A percentile compares a stretch with the other conserved stretches of the same genome.
Conservation (phyloP, 2,888 invertebrate genomes). For the Eretmocerus hayati region DNA sequence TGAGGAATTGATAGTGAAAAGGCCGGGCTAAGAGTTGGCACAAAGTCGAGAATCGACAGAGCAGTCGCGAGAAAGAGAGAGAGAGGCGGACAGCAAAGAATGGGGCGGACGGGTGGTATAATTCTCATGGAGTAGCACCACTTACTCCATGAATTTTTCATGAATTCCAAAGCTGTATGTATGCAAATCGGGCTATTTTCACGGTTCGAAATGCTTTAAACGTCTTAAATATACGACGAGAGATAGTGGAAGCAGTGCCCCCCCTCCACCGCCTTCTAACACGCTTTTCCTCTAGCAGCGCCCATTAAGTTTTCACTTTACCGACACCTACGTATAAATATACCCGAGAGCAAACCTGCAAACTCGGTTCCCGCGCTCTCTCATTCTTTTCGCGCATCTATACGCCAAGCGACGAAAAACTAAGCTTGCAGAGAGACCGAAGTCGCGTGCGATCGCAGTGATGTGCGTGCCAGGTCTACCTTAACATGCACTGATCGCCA, state of each 20-base stretch:
- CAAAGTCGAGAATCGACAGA: neutral
- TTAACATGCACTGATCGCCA: no score
- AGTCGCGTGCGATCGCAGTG: no score
- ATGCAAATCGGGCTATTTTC: slow-evolving; percentile 42
- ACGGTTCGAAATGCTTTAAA: slow-evolving; percentile 41
- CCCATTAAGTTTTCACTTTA: slow-evolving; percentile 39
- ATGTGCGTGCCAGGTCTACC: no score
- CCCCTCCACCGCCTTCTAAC: no score
- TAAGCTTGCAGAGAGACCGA: no score
- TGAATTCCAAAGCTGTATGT: slow-evolving; percentile 42
- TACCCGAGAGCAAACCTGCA: neutral
- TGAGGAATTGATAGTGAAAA: slow-evolving; percentile 40
- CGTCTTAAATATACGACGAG: slow-evolving; percentile 40
- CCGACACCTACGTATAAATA: slow-evolving; percentile 7
- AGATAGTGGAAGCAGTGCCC: slow-evolving; percentile 36
- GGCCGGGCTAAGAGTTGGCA: slow-evolving; percentile 6
- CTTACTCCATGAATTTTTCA: slow-evolving; percentile 42
- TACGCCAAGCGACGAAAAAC: no score
- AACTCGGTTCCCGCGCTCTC: no score
- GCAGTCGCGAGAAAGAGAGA: neutral
- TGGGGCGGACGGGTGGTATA: slow-evolving; percentile 18
- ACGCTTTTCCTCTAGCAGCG: slow-evolving; percentile 36
- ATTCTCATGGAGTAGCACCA: slow-evolving; percentile 32
- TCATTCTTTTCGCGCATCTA: no score
- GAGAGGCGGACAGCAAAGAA: slow-evolving; percentile 3